phyloP scores from a whole-genome alignment of 2,797 vertebrate species.

The Chelon labrosus region DNA sequence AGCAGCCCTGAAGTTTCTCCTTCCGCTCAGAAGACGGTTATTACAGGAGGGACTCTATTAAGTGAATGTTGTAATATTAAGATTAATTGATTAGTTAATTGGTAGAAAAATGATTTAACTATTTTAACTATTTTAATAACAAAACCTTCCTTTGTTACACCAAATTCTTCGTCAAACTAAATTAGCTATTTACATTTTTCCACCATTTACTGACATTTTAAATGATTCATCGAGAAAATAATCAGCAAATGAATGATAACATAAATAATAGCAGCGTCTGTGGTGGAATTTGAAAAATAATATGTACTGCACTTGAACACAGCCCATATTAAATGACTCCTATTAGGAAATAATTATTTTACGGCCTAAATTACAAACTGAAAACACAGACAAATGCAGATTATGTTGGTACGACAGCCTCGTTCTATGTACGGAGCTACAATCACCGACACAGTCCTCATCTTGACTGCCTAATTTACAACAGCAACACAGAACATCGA shows the following conservation, averaged over 20 bases:
- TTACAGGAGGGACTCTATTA: background rate
- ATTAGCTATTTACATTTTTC: no score
- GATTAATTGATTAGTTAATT: background rate
- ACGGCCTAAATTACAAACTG: no score
- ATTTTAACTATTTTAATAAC: background rate
- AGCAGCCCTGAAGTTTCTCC: background rate
- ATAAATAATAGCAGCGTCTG: background rate
- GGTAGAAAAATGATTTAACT: background rate
- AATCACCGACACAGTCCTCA: background rate
- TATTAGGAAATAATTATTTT: no score
- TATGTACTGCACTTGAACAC: no score
- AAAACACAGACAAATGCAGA: no score
- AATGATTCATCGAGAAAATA: background rate
- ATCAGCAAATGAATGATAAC: no score
- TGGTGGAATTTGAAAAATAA: no score
- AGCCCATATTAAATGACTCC: no score
- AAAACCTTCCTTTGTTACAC: no score
- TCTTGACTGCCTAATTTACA: conserved; percentile 6
- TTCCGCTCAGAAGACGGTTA: background rate
- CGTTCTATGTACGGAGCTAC: background rate
- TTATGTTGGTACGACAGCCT: background rate
- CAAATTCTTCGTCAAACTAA: no score
- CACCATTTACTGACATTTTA: no score
- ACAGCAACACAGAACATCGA: conserved; percentile 2
- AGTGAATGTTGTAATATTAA: no score